These are phyloP conservation scores for Cephus pygmeus DNA, from an alignment of 2,888 invertebrate genomes.

Conservation along the genomic window DNA sequence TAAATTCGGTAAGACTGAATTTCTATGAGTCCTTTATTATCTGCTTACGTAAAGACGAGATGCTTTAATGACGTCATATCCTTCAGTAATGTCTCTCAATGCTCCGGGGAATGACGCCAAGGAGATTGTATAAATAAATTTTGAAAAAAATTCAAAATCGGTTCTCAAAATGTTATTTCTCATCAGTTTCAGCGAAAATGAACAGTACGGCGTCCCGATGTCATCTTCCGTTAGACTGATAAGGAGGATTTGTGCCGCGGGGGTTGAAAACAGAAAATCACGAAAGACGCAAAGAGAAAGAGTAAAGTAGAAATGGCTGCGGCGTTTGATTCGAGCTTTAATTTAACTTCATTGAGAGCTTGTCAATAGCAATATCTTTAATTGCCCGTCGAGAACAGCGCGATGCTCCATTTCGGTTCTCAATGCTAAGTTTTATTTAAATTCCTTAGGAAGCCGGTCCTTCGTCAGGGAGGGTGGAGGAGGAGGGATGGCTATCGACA, in stretches of 20 bases:
- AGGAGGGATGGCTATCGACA: neutral
- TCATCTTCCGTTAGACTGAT: neutral
- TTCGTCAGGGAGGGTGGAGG: neutral
- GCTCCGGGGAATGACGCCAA: neutral
- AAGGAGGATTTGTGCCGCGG: neutral
- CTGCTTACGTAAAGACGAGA: neutral
- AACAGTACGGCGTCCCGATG: neutral
- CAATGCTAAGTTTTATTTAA: conserved; percentile 15
- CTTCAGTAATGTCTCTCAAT: neutral
- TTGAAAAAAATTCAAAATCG: neutral
- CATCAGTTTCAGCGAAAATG: neutral
- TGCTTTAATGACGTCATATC: neutral
- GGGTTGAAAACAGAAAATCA: neutral
- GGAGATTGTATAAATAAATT: neutral
- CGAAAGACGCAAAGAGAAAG: neutral
- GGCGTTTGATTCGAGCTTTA: conserved; percentile 50
- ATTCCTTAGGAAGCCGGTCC: neutral
- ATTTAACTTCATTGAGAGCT: conserved; percentile 57
- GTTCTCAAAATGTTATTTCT: neutral
- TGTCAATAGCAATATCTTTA: conserved; percentile 59
- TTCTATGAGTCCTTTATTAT: neutral
- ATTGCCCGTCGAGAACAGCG: conserved; percentile 50
- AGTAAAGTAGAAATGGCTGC: neutral
- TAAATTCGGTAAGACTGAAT: neutral
- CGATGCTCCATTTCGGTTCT: conserved; percentile 21